Percentiles rank a stretch among this genome's conserved stretches.
Conservation (phyloP, 2,797 vertebrate species). For the Rhynchotus rufescens region DNA sequence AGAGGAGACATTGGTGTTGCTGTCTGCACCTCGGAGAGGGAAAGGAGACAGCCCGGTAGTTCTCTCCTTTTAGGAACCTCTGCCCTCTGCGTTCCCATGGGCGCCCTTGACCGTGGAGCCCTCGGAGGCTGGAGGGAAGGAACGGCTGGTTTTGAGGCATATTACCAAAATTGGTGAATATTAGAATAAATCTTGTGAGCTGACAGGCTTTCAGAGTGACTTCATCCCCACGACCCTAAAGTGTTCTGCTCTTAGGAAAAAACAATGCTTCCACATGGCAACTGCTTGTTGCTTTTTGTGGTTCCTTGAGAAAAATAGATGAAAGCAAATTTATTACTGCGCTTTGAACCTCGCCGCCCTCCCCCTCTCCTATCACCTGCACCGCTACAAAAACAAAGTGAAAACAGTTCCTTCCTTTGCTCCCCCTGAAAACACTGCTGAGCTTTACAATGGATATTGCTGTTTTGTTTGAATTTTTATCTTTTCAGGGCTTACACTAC, state of each 20-base stretch:
- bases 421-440: background rate
- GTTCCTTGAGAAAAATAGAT: slow-evolving; percentile 9
- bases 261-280: background rate
- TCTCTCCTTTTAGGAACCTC: background rate
- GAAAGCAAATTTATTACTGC: slow-evolving; percentile 31
- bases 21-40: background rate
- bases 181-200: background rate
- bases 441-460: background rate
- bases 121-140: rapidly evolving
- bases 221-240: background rate
- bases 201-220: background rate
- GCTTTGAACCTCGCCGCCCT: slow-evolving; percentile 27
- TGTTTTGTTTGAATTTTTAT: slow-evolving; percentile 41
- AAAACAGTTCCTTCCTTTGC: slow-evolving; percentile 12
- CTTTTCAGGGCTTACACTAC: slow-evolving; percentile 16
- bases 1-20: background rate
- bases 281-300: slow-evolving; percentile 3
- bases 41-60: background rate
- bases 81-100: background rate
- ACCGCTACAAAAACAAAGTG: background rate
- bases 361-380: slow-evolving; percentile 31
- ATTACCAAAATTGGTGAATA: background rate
- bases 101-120: background rate
- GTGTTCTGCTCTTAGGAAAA: background rate
- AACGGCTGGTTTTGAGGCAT: background rate